phyloP scores from a whole-genome alignment of 2,113 vertebrate genomes.

The Phrynosoma platyrhinos region DNA sequence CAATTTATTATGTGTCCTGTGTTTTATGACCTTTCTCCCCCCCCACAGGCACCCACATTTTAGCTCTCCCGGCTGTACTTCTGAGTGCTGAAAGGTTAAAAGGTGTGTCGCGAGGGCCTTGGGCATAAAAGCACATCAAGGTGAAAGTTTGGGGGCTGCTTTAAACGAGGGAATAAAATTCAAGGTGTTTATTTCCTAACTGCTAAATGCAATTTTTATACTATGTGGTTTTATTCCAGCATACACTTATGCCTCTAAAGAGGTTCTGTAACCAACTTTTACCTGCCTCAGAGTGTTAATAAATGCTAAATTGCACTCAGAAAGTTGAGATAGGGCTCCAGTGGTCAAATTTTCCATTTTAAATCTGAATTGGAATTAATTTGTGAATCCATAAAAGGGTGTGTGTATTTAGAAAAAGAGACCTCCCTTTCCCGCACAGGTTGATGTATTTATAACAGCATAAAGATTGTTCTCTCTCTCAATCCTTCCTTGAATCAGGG shows the following conservation, averaged over 20 bases:
- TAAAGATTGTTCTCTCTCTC: slow-evolving; percentile 14
- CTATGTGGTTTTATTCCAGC: slow-evolving; percentile 36
- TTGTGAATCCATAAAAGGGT: not conserved
- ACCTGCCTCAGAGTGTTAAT: slow-evolving; percentile 35
- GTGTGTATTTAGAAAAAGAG: not conserved
- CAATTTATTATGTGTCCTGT: slow-evolving; percentile 47
- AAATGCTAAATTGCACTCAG: slow-evolving; percentile 14
- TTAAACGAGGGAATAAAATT: slow-evolving; percentile 59
- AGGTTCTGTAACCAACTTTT: slow-evolving; percentile 25
- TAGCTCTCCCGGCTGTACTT: slow-evolving; percentile 9
- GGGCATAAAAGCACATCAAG: slow-evolving; percentile 22
- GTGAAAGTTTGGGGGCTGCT: slow-evolving; percentile 33
- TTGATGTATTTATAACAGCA: slow-evolving; percentile 26
- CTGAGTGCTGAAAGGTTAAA: slow-evolving; percentile 60
- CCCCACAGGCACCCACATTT: slow-evolving; percentile 45
- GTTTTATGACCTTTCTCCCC: slow-evolving; percentile 41
- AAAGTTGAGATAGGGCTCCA: slow-evolving; percentile 31
- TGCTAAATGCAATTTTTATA: slow-evolving; percentile 30
- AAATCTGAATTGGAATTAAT: slow-evolving; percentile 32
- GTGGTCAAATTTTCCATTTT: slow-evolving; percentile 52
- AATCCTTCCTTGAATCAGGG: not conserved
- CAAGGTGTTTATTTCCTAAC: slow-evolving; percentile 46
- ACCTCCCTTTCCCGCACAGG: slow-evolving; percentile 1
- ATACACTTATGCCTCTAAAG: slow-evolving; percentile 6
- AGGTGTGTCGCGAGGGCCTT: slow-evolving; percentile 33